A percentile compares a stretch with the other conserved stretches of the same genome.
phyloP scores from a whole-genome alignment of 2,113 vertebrate species.

The Ciconia boyciana region DNA sequence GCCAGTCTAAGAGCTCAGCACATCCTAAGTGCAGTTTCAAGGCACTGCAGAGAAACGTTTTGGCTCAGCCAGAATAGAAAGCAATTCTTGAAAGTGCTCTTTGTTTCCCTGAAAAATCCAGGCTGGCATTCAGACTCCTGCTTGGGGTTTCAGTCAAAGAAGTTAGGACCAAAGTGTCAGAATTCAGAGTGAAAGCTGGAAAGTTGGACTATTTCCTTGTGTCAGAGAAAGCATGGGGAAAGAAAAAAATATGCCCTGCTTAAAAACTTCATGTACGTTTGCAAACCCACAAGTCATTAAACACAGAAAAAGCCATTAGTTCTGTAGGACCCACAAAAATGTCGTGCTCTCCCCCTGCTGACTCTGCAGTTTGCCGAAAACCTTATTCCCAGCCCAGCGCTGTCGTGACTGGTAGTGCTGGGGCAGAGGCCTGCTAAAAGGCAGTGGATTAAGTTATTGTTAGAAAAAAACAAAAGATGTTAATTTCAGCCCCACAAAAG shows the following conservation, averaged over 20 bases:
- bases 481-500: slow-evolving; percentile 3
- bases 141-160: slow-evolving; percentile 18
- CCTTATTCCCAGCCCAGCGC: background rate
- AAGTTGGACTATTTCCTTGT: slow-evolving; percentile 49
- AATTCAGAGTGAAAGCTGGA: slow-evolving; percentile 32
- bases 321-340: slow-evolving; percentile 17
- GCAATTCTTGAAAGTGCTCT: slow-evolving; percentile 54
- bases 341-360: slow-evolving; percentile 3
- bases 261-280: background rate
- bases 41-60: slow-evolving; percentile 18
- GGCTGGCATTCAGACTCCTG: slow-evolving; percentile 38
- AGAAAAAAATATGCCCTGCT: background rate
- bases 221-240: background rate
- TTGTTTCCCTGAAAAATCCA: slow-evolving; percentile 49
- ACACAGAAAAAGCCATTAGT: slow-evolving; percentile 3
- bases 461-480: background rate
- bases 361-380: background rate
- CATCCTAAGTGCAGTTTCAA: slow-evolving; percentile 8
- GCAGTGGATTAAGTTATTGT: background rate
- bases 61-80: slow-evolving; percentile 33
- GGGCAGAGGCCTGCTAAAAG: background rate
- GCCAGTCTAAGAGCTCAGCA: background rate
- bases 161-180: slow-evolving; percentile 29
- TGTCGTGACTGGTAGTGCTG: background rate
- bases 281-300: slow-evolving; percentile 44